Base-by-base conservation (phyloP, 2,888 invertebrate genomes). In the Bugula neritina region DNA sequence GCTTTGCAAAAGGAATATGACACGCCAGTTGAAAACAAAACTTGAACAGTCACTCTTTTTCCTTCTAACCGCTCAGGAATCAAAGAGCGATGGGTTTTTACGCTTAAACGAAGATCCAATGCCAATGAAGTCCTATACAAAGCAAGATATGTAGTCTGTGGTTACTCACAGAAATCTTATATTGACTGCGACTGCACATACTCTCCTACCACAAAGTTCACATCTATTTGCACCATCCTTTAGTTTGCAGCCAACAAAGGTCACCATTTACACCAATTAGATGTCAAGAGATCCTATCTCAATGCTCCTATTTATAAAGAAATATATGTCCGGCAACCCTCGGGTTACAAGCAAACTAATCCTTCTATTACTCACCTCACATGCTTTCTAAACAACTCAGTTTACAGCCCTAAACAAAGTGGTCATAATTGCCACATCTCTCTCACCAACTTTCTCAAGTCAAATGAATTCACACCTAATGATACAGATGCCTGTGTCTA, bases 111-210 rank as follows among this genome's bases (percentile, higher is more conserved):
- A 57, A 23, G 57, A 25, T 17, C 5, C 3, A 13, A 10, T 17
- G 10, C n/a, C 3, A 23, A 23, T 25, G 25, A 57, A n/a, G 57
- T 57, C n/a, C 57, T 17, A 57, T 57, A 23, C 57, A 57, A 57
- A n/a, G 57, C 57, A 21, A 57, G 57, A 57, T 57, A 57, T 25
- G 57, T 57, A 57, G 57, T 23, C 25, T 23, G 25, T 23, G 57
- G 57, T 57, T 57, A 23, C 25, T 57, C 57, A 57, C 57, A 57
- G 25, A 57, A 17, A 10, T 13, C 5, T 57, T 10, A 23, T 3
- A n/a, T 25, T 3, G 57, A 57, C 57, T 57, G n/a, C 25, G 57
- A 57, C n/a, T 10, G n/a, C 5, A 57, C 57, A 25, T 57, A 57
- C n/a, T 5, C 57, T 5, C 57, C 57, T 13, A 57, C 57, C 3